Percentiles rank a stretch among this genome's conserved stretches.
These are phyloP conservation scores for Menura novaehollandiae DNA, from an alignment of 2,113 vertebrate genomes.

Conservation along the genomic window DNA sequence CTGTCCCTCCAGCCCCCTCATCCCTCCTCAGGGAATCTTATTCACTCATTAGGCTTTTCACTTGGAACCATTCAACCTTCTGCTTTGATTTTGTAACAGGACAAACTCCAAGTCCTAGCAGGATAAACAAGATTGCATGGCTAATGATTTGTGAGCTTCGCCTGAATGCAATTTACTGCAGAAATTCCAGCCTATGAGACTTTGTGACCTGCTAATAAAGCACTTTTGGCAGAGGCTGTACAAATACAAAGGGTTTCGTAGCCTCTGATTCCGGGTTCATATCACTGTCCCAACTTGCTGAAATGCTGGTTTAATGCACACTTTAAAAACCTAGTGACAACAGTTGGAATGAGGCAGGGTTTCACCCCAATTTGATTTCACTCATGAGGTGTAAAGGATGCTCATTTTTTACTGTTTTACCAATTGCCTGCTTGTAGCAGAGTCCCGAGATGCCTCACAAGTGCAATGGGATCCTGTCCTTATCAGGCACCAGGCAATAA, in stretches of 20 bases:
- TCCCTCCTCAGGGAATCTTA: not conserved
- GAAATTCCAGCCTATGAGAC: conserved; percentile 56
- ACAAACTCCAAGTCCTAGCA: conserved; percentile 74
- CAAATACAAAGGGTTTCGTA: conserved; percentile 43
- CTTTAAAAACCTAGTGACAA: not conserved
- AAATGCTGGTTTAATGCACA: not conserved
- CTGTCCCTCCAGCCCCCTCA: not conserved
- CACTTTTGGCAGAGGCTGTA: conserved; percentile 52
- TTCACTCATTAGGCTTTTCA: conserved; percentile 42
- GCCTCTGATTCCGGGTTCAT: conserved; percentile 20
- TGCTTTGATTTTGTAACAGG: conserved; percentile 75
- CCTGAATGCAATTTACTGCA: conserved; percentile 62
- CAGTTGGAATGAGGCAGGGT: not conserved
- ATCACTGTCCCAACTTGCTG: not conserved
- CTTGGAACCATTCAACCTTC: conserved; percentile 62
- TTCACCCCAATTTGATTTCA: not conserved
- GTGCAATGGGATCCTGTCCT: not conserved
- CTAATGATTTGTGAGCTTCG: conserved; percentile 72
- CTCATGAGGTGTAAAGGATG: not conserved
- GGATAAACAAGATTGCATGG: conserved; percentile 71
- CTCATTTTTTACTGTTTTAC: not conserved
- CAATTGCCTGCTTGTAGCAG: not conserved
- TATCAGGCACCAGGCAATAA: not conserved
- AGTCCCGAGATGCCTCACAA: not conserved
- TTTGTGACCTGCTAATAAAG: conserved; percentile 60